Evolutionary conservation across 2,888 invertebrate species (phyloP), one percentile per base, ranked within the genome.

Genomic region (Caenorhabditis sulstoni): DNA sequence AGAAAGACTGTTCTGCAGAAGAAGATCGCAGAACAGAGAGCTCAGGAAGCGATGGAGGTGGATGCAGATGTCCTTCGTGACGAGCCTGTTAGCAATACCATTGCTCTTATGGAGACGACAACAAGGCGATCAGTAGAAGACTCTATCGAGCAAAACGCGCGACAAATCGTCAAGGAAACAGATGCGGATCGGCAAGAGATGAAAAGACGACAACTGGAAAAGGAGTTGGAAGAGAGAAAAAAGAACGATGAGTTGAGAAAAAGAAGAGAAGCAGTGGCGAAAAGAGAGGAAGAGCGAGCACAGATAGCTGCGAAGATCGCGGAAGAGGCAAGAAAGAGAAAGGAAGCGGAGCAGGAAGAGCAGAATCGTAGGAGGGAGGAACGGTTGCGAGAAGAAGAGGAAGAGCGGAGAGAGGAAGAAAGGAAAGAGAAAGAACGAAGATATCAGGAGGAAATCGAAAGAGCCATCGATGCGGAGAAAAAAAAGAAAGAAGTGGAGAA

Each of bases 381-480:
- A 16, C 16, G 16, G 22, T 22, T 3, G 20, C 49, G 49, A 18
- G 20, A 16, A 41, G 20, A 41, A 35, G 14, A 39, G 16, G 14
- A 59, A 20, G 39, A 58, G 1, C 3, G 16, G 41, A 39, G 12
- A 12, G 18, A 20, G 20, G 58, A n/a, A 18, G 12, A 45, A 23
- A 39, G 20, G 16, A 12, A 35, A 4, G 55, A 29, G 23, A 29
- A 16, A 16, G 11, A 45, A n/a, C 16, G 47, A 8, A 3, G n/a
- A n/a, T n/a, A 16, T 11, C 4, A 4, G 18, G 29, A 41, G 41
- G 52, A 68, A 57, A 44, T 4, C 29, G 58, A 50, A 41, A 58
- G 29, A 16, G 29, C 29, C 29, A 3, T 29, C 29, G 29, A 29
- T 7, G 29, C 29, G 4, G 37, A 57, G 12, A 22, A 4, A 49